phyloP scores from a whole-genome alignment of 2,113 vertebrate genomes.

The Sebastes schlegelii region DNA sequence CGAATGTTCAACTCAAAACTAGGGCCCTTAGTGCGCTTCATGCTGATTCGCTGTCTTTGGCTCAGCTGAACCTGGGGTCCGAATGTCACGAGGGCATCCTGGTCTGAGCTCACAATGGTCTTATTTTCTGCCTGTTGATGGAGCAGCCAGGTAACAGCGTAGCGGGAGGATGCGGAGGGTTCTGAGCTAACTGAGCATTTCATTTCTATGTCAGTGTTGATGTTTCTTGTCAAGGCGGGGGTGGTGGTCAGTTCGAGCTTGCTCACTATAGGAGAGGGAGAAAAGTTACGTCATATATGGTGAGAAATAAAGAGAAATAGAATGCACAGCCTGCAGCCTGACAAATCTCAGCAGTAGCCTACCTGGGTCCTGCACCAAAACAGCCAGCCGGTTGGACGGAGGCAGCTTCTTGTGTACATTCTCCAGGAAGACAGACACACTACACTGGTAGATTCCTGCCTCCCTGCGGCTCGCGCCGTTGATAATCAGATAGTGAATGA shows the following conservation, averaged over 20 bases:
- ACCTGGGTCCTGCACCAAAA: constrained; percentile 86
- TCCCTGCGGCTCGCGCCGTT: constrained; percentile 61
- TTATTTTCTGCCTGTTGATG: constrained; percentile 3
- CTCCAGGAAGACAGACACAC: constrained; percentile 79
- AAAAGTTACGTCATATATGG: constrained; percentile 6
- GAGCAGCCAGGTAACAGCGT: constrained; percentile 78
- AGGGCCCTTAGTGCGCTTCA: constrained; percentile 45
- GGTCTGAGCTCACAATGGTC: constrained; percentile 68
- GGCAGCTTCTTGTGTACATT: constrained; percentile 26
- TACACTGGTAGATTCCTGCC: constrained; percentile 84
- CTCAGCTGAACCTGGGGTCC: constrained; percentile 8
- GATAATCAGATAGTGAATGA: constrained; percentile 78
- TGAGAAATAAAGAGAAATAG: neutral
- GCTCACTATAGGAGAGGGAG: constrained; percentile 65
- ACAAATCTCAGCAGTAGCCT: constrained; percentile 14
- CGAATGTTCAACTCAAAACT: constrained; percentile 75
- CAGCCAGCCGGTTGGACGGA: constrained; percentile 78
- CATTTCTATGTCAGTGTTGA: constrained; percentile 68
- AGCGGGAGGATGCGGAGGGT: constrained; percentile 60
- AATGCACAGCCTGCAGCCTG: neutral
- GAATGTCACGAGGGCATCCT: constrained; percentile 61
- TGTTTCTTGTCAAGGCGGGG: neutral
- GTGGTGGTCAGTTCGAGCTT: constrained; percentile 55
- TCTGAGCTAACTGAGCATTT: constrained; percentile 56
- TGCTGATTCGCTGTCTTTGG: constrained; percentile 66